phyloP scores from a whole-genome alignment of 2,113 vertebrate species.

The Hypomesus transpacificus region DNA sequence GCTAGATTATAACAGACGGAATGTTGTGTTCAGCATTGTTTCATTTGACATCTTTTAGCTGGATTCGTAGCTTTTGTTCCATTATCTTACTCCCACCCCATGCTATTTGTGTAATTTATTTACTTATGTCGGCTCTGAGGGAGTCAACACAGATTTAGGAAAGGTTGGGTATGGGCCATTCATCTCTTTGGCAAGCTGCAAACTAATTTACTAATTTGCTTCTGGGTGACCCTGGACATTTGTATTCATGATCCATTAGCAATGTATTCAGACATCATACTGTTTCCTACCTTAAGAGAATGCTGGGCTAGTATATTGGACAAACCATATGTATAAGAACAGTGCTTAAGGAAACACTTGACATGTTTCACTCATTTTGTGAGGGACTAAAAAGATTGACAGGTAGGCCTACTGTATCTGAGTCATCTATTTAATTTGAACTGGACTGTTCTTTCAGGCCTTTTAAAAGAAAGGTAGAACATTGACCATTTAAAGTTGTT shows the following conservation, averaged over 20 bases:
- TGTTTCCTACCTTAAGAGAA: slow-evolving; percentile 39
- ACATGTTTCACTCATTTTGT: no score
- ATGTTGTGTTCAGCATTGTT: slow-evolving; percentile 19
- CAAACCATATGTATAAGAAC: slow-evolving; percentile 2
- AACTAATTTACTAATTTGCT: slow-evolving; percentile 72
- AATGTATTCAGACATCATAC: slow-evolving; percentile 68
- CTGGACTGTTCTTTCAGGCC: slow-evolving; percentile 51
- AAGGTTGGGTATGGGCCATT: slow-evolving; percentile 52
- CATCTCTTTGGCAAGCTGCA: slow-evolving; percentile 57
- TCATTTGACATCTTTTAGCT: slow-evolving; percentile 13
- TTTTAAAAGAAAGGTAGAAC: slow-evolving; percentile 49
- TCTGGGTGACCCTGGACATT: slow-evolving; percentile 55
- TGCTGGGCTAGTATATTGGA: slow-evolving; percentile 40
- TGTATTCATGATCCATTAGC: slow-evolving; percentile 68
- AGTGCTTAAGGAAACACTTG: no score
- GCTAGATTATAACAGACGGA: neutral
- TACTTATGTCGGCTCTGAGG: slow-evolving; percentile 41
- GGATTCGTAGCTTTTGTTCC: slow-evolving; percentile 27
- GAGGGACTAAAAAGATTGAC: slow-evolving; percentile 13
- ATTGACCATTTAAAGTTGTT: slow-evolving; percentile 68
- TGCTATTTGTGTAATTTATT: slow-evolving; percentile 22
- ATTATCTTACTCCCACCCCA: slow-evolving; percentile 28
- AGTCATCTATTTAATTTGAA: slow-evolving; percentile 43
- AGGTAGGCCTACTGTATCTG: slow-evolving; percentile 22
- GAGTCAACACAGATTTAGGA: slow-evolving; percentile 41